Conservation (phyloP, 2,797 vertebrate genomes). For the Scolopax rusticola region DNA sequence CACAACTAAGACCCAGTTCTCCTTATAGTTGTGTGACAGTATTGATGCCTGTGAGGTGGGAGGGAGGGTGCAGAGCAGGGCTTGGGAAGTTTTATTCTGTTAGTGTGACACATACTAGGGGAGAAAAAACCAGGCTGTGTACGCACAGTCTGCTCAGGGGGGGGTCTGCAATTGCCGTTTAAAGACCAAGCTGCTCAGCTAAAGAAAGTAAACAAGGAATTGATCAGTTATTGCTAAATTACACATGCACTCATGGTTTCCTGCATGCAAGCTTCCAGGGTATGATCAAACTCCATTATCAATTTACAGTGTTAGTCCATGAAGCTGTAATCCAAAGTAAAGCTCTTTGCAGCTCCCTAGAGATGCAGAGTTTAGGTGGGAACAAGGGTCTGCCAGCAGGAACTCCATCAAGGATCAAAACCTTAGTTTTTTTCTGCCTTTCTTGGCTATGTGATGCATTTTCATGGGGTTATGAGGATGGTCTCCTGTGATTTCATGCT, state of each 20-base stretch:
- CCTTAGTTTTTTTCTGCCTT: not conserved
- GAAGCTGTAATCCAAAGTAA: constrained; percentile 1
- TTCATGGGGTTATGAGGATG: not conserved
- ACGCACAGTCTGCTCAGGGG: not conserved
- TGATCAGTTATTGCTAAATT: not conserved
- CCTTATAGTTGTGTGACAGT: not conserved
- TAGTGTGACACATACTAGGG: not conserved
- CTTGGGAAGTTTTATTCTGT: not conserved
- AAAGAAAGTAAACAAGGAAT: not conserved
- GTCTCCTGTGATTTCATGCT: not conserved
- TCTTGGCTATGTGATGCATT: not conserved
- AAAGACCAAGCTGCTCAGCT: not conserved
- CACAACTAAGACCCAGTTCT: not conserved
- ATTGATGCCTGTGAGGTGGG: not conserved
- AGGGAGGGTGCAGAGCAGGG: not conserved
- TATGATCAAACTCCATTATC: not conserved
- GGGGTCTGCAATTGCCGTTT: not conserved
- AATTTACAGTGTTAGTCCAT: not conserved
- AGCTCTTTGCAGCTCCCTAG: not conserved
- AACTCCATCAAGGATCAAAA: not conserved
- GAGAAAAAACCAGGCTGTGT: not conserved
- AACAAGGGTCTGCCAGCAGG: not conserved
- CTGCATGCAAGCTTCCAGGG: not conserved
- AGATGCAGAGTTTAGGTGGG: not conserved
- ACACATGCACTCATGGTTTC: not conserved